Evolutionary conservation across 1,140 invertebrate species (phyloP), one percentile per base, ranked within the genome.

Genomic region (Pararge aegeria): DNA sequence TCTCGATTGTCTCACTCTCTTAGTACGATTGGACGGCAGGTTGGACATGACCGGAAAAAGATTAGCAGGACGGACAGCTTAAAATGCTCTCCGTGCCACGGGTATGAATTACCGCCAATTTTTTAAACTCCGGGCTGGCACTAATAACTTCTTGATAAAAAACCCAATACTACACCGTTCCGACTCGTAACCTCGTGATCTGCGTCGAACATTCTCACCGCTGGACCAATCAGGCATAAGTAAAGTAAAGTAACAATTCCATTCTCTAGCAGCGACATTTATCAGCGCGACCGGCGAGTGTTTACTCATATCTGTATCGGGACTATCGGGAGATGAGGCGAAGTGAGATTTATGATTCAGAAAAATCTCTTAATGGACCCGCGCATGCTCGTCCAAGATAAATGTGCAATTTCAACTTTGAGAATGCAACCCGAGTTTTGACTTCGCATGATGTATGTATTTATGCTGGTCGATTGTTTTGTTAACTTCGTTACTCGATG

Each of bases 311-410:
- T 83, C 80, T 77, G 75, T 85, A 85, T 85, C 81, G 79, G 74
- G 61, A 68, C 67, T 49, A 49, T 49, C 46, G 46, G 20, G 71
- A 83, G 77, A 85, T 82, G 85, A 81, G 66, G 82, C 78, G 80
- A 83, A 87, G 77, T 79, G 78, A 85, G 85, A 88, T 89, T 89
- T 89, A 88, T 87, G 81, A 82, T 78, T 78, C 75, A 87, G 82
- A 87, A 87, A 84, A 86, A 87, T 87, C 78, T 88, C 83, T 83
- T 88, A 89, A 89, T 89, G 83, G 82, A 86, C 73, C 77, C 70
- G 75, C 75, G 83, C 81, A 80, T 83, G 80, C 73, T 73, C 78
- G 68, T 75, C 55, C 61, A 75, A 87, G 83, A 87, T 89, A 87
- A 87, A 87, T 89, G 87, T 87, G 76, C 83, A 87, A 87, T 87